These are phyloP conservation scores for Psilopsiagon aurifrons DNA, from an alignment of 2,113 vertebrate genomes.

Conservation along the genomic window DNA sequence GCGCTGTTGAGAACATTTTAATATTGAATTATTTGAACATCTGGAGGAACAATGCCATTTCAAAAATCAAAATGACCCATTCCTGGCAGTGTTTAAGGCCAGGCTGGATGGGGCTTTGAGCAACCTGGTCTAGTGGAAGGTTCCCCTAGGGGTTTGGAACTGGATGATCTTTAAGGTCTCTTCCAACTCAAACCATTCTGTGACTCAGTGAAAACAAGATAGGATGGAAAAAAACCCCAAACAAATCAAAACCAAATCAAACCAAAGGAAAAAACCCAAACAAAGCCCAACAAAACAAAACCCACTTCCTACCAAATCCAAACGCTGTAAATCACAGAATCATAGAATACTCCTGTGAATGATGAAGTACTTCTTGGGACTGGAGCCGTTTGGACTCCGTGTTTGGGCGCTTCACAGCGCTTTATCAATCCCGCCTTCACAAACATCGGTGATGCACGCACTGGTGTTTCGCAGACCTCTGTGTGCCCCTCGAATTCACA, in stretches of 20 bases:
- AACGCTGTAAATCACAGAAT: not conserved
- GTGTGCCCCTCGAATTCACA: not conserved
- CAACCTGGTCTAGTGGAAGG: not conserved
- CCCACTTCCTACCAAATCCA: not conserved
- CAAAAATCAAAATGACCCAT: not conserved
- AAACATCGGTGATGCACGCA: not conserved
- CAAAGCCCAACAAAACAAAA: not conserved
- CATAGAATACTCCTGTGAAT: not conserved
- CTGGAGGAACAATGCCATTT: not conserved
- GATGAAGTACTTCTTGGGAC: not conserved
- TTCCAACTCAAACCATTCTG: not conserved
- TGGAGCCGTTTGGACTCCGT: not conserved
- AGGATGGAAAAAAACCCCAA: not conserved
- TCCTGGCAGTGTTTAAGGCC: not conserved
- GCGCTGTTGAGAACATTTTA: not conserved
- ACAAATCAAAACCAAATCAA: not conserved
- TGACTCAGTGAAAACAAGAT: not conserved
- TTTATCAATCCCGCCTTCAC: not conserved
- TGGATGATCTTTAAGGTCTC: not conserved
- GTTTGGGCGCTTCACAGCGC: accelerated
- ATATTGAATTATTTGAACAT: not conserved
- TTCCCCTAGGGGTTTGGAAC: not conserved
- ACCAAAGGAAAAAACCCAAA: not conserved
- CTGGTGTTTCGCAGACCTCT: accelerated
- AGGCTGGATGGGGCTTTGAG: not conserved